phyloP scores from a whole-genome alignment of 1,140 invertebrate genomes.

The Amyelois transitella region DNA sequence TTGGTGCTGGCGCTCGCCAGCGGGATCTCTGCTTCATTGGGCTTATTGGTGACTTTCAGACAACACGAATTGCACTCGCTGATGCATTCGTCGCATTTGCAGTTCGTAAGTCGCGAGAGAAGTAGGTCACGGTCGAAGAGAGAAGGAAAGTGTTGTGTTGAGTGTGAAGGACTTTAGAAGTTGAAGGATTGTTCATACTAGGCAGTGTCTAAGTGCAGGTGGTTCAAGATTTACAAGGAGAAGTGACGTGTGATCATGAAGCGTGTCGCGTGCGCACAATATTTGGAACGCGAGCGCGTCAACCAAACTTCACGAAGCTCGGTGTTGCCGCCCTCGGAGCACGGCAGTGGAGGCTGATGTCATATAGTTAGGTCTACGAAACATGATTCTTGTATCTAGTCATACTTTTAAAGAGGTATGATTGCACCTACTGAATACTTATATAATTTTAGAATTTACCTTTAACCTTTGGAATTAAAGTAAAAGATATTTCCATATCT shows the following conservation, averaged over 20 bases:
- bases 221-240: not conserved
- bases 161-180: not conserved
- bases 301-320: not conserved
- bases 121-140: slow-evolving; percentile 30
- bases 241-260: not conserved
- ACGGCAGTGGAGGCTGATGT: not conserved
- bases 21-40: slow-evolving; percentile 73
- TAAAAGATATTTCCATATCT: too few species aligned
- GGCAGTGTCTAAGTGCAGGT: not conserved
- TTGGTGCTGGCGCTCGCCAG: slow-evolving; percentile 70
- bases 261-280: not conserved
- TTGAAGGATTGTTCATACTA: not conserved
- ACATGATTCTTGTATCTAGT: not conserved
- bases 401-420: not conserved
- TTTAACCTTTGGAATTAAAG: too few species aligned
- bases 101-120: slow-evolving; percentile 27
- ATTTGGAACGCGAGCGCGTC: not conserved
- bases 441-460: not conserved
- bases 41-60: slow-evolving; percentile 74
- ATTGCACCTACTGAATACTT: not conserved
- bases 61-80: slow-evolving; percentile 70
- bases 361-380: not conserved
- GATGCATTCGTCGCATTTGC: slow-evolving; percentile 66
- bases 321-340: not conserved
- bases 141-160: not conserved